Conservation (phyloP, 2,113 vertebrate genomes). For the Oncorhynchus kisutch region DNA sequence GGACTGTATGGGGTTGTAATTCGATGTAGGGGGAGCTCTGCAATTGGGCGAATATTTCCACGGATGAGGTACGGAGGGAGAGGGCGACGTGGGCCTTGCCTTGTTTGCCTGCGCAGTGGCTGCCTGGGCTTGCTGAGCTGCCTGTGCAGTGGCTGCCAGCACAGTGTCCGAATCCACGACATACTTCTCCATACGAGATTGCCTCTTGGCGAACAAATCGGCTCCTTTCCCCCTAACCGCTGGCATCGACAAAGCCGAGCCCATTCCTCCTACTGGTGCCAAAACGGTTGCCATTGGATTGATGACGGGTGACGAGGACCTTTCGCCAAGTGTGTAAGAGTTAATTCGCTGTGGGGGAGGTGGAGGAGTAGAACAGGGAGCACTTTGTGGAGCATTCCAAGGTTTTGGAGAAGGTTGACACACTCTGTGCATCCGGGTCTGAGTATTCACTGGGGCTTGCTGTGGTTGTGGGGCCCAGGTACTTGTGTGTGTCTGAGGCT, state of each 20-base stretch:
- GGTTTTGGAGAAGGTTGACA: conserved; percentile 71
- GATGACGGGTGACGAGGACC: conserved; percentile 65
- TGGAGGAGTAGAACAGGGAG: conserved; percentile 70
- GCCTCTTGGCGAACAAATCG: conserved; percentile 93
- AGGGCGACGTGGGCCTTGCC: conserved; percentile 83
- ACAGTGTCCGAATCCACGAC: conserved; percentile 94
- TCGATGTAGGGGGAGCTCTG: conserved; percentile 88
- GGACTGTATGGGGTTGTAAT: conserved; percentile 93
- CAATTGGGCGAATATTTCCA: conserved; percentile 96
- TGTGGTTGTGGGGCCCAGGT: conserved; percentile 60
- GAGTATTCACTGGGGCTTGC: conserved; percentile 47
- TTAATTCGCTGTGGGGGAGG: conserved; percentile 73
- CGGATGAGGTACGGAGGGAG: conserved; percentile 85
- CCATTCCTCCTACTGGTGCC: conserved; percentile 58
- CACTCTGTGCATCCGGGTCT: conserved; percentile 33
- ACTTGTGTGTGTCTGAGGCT: conserved; percentile 48
- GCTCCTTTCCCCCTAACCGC: conserved; percentile 89
- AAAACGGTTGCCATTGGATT: conserved; percentile 70
- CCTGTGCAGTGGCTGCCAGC: conserved; percentile 65
- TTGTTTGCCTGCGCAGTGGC: conserved; percentile 85
- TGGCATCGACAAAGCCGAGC: conserved; percentile 85
- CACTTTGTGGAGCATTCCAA: conserved; percentile 71
- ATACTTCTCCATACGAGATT: conserved; percentile 96
- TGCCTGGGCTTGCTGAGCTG: too few species aligned
- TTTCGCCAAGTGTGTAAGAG: conserved; percentile 70